phyloP scores from a whole-genome alignment of 2,888 invertebrate genomes.

The Pristionchus entomophagus region DNA sequence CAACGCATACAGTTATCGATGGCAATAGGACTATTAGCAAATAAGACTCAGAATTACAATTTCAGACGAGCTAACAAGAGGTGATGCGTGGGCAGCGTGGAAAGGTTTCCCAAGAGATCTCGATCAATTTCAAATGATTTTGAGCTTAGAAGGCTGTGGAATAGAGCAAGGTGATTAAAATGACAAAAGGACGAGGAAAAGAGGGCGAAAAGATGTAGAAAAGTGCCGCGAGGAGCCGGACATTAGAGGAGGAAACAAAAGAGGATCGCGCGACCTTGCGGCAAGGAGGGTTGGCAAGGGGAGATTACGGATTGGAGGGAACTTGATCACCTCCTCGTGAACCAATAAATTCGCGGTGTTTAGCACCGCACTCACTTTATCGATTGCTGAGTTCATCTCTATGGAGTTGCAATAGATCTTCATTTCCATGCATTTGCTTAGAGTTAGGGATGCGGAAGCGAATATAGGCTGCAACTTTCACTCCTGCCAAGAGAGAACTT shows the following conservation, averaged over 20 bases:
- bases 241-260: neutral
- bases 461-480: neutral
- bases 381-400: too few species aligned
- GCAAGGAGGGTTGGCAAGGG: neutral
- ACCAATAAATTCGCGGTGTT: neutral
- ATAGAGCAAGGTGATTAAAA: neutral
- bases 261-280: neutral
- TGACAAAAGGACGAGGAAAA: neutral
- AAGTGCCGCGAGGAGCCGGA: neutral
- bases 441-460: too few species aligned
- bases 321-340: neutral
- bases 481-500: neutral
- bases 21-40: too few species aligned
- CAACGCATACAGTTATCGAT: too few species aligned
- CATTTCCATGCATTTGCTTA: too few species aligned
- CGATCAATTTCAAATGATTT: neutral
- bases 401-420: too few species aligned
- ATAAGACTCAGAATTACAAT: too few species aligned
- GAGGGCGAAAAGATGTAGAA: slow-evolving; percentile 7
- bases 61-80: too few species aligned
- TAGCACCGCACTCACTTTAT: neutral
- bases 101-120: neutral
- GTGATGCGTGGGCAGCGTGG: too few species aligned
- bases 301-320: neutral
- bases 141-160: neutral